Evolutionary conservation across 1,140 invertebrate species (phyloP).

Genomic region (Drosophila ohnishii): DNA sequence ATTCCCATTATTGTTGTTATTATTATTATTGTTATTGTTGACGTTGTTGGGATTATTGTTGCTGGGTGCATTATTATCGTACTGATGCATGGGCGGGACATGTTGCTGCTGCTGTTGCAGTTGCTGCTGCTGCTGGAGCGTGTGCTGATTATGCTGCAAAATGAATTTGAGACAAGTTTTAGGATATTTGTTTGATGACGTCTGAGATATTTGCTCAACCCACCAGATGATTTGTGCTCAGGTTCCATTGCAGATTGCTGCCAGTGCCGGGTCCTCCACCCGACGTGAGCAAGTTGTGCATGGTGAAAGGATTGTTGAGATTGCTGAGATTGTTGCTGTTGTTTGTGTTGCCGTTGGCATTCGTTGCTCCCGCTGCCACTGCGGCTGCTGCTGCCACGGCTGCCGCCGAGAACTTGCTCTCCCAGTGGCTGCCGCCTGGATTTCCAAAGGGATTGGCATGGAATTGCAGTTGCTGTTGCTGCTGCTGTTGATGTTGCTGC

Average conservation of each 20-base stretch:
- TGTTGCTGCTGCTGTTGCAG: constrained; percentile 43
- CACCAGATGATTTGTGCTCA: constrained; percentile 73
- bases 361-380: constrained; percentile 32
- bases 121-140: constrained; percentile 60
- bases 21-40: constrained; percentile 52
- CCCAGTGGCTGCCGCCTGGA: constrained; percentile 60
- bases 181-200: not conserved
- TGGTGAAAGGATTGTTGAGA: constrained; percentile 79
- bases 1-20: constrained; percentile 34
- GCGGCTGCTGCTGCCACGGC: constrained; percentile 53
- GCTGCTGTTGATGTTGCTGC: constrained; percentile 63
- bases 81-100: constrained; percentile 53
- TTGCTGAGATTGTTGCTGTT: constrained; percentile 72
- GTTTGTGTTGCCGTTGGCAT: constrained; percentile 40
- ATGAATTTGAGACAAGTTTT: not conserved
- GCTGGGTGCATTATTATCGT: constrained; percentile 48
- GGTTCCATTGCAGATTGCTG: constrained; percentile 73
- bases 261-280: constrained; percentile 38
- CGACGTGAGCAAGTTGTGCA: constrained; percentile 72
- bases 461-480: constrained; percentile 64
- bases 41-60: constrained; percentile 49
- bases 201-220: not conserved
- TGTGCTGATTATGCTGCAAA: constrained; percentile 58
- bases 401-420: constrained; percentile 65
- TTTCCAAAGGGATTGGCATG: constrained; percentile 66